Conservation (phyloP, 2,113 vertebrate species). For the Psammodynastes pulverulentus region DNA sequence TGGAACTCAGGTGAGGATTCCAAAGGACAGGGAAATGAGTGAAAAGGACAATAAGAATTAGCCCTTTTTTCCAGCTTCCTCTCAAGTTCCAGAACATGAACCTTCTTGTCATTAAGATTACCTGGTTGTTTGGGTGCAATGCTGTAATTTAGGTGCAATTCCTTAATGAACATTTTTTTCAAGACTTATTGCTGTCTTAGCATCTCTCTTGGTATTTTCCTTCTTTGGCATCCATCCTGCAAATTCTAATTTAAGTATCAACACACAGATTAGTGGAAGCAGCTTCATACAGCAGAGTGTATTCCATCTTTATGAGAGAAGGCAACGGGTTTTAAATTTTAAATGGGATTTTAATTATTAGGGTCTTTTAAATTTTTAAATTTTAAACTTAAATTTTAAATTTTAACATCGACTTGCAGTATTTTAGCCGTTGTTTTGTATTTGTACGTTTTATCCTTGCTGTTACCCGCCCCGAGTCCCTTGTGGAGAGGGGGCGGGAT, state of each 20-base stretch:
- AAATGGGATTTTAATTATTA: too few species aligned
- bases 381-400: too few species aligned
- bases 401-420: too few species aligned
- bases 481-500: too few species aligned
- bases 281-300: neutral
- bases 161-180: neutral
- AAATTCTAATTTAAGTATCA: neutral
- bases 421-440: too few species aligned
- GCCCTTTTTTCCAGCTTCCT: neutral
- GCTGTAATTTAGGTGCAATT: neutral
- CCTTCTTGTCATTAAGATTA: neutral
- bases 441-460: too few species aligned
- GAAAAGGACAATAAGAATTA: neutral
- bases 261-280: neutral
- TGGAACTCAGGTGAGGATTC: neutral
- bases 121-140: neutral
- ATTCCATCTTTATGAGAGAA: neutral
- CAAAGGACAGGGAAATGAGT: neutral
- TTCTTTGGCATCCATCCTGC: neutral
- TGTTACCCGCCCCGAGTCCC: too few species aligned
- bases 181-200: neutral
- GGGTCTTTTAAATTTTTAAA: too few species aligned
- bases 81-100: neutral
- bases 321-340: neutral
- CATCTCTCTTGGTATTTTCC: neutral